These are phyloP conservation scores for Halcyon malimbica DNA, from an alignment of 2,113 vertebrate genomes.

Conservation along the genomic window DNA sequence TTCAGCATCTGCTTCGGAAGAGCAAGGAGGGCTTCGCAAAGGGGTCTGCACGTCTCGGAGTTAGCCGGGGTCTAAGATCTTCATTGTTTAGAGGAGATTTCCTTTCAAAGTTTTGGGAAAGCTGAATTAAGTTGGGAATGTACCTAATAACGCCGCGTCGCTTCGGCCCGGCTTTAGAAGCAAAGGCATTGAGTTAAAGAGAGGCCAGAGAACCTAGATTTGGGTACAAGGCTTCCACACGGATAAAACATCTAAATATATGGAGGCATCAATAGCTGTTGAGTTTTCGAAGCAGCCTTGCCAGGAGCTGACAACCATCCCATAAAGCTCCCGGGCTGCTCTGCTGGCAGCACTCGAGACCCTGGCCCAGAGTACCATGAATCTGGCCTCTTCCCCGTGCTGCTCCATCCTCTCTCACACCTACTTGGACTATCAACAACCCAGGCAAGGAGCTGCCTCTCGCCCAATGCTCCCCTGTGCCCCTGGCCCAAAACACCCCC, in stretches of 20 bases:
- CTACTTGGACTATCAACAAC: rapidly evolving
- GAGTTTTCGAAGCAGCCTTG: not conserved
- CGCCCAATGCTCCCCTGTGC: rapidly evolving
- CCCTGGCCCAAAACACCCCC: not conserved
- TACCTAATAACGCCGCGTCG: rapidly evolving
- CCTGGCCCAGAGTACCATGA: rapidly evolving
- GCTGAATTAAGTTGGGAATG: not conserved
- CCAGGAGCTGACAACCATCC: not conserved
- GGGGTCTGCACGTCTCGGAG: not conserved
- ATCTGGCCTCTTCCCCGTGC: rapidly evolving
- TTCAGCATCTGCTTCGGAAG: slow-evolving; percentile 24
- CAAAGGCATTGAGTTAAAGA: not conserved
- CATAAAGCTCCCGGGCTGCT: rapidly evolving
- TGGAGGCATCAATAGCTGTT: rapidly evolving
- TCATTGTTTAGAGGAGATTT: slow-evolving; percentile 40
- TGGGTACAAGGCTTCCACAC: not conserved
- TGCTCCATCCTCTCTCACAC: not conserved
- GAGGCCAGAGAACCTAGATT: not conserved
- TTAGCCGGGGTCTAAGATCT: slow-evolving; percentile 61
- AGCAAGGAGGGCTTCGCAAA: not conserved
- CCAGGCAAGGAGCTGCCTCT: not conserved
- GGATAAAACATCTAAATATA: too few relatives aligned
- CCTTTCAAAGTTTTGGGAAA: not conserved
- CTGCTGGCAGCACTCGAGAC: not conserved
- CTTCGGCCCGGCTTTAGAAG: rapidly evolving